A percentile compares a stretch with the other conserved stretches of the same genome.
These are phyloP conservation scores for Eledona agricola DNA, from an alignment of 2,888 invertebrate genomes.

Conservation along the genomic window DNA sequence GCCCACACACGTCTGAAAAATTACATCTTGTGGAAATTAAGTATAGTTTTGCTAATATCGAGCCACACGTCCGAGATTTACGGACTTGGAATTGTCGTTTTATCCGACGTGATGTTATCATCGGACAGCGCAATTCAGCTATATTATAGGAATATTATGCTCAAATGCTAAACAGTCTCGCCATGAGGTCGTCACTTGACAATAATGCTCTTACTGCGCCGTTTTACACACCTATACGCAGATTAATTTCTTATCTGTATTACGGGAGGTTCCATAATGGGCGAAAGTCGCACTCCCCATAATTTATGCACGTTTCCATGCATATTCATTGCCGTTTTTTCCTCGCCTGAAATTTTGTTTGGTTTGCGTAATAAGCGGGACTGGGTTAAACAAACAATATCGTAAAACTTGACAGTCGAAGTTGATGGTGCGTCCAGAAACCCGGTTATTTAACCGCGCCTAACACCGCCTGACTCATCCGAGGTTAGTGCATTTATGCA, in stretches of 20 bases:
- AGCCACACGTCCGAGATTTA: conserved; percentile 28
- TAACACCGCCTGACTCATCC: conserved; percentile 18
- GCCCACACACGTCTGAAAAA: conserved; percentile 2
- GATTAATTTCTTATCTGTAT: conserved; percentile 17
- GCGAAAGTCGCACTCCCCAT: conserved; percentile 12
- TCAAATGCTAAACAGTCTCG: conserved; percentile 33
- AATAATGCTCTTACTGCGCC: conserved; percentile 13
- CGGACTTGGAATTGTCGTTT: conserved; percentile 9
- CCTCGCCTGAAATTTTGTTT: conserved; percentile 17
- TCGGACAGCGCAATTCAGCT: conserved; percentile 34
- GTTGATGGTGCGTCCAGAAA: conserved; percentile 7
- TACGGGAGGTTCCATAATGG: conserved; percentile 36
- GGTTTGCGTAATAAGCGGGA: conserved; percentile 20
- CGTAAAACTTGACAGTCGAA: conserved; percentile 14
- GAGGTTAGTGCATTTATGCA: conserved; percentile 16
- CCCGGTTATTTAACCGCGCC: conserved; percentile 27
- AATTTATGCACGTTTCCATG: conserved; percentile 13
- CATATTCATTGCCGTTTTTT: conserved; percentile 27
- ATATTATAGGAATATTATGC: conserved; percentile 34
- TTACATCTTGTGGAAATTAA: conserved; percentile 3
- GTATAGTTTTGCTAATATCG: conserved; percentile 8
- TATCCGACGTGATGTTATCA: conserved; percentile 32
- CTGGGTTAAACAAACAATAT: conserved; percentile 26
- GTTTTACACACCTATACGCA: conserved; percentile 13
- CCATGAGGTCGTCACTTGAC: conserved; percentile 32